Base-by-base conservation (phyloP, 2,888 invertebrate genomes). In the Anthophora plumipes region DNA sequence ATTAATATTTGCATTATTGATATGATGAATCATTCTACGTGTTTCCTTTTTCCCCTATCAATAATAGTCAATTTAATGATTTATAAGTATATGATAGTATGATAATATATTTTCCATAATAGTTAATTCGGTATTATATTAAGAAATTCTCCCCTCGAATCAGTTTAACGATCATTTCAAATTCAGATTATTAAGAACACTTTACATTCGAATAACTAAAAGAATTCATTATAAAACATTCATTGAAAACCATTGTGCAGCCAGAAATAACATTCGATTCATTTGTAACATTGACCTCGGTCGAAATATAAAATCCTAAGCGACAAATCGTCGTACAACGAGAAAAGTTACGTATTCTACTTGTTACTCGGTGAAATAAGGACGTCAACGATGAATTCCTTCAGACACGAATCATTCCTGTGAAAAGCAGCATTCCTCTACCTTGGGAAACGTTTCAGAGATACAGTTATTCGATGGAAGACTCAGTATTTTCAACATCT, bases 401-500 rank as follows among this genome's bases (percentile, higher is more conserved):
- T 17, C 14, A 43, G 50, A 9, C 31, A 17, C 1, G 50, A n/a
- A 63, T 60, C 55, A 31, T 55, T 55, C 48, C 6, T 20, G n/a
- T 1, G 12, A 20, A 54, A 60, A 61, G 41, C 48, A 20, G 25
- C 37, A 20, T 50, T 50, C 20, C 11, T 20, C 43, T 17, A 12
- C 17, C 17, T 31, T 22, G 6, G 7, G 20, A 22, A 46, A 25
- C n/a, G 43, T 17, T 46, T 48, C 48, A 46, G 37, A n/a, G 41
- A 71, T 17, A 1, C 46, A 25, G 37, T 14, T 12, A 37, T 55
- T 46, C n/a, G 54, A 5, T 4, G 57, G 31, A 52, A 37, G 50
- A 39, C 43, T 25, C 50, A n/a, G 39, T 48, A 60, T 70, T 74
- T 67, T 25, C 59, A 20, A 43, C 14, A 54, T 57, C 48, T 37